phyloP scores from a whole-genome alignment of 2,113 vertebrate species.

The Mobula birostris region DNA sequence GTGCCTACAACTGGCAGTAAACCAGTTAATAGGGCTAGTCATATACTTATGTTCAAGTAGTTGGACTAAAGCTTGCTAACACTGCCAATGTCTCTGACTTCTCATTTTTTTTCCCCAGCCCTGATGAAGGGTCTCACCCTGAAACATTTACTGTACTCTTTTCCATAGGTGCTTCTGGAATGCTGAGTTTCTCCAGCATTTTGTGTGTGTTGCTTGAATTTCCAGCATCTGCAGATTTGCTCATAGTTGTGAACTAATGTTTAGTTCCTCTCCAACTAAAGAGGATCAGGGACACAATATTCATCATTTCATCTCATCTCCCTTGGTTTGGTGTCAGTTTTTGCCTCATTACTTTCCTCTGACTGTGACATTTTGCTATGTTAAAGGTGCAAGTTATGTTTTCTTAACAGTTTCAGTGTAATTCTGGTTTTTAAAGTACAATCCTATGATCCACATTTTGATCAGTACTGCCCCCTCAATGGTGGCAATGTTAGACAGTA shows the following conservation, averaged over 20 bases:
- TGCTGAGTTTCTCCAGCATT: too few relatives aligned
- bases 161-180: too few relatives aligned
- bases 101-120: too few relatives aligned
- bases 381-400: not conserved
- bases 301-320: not conserved
- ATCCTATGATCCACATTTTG: not conserved
- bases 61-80: too few relatives aligned
- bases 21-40: not conserved
- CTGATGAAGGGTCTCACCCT: too few relatives aligned
- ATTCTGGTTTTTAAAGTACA: not conserved
- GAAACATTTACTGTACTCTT: too few relatives aligned
- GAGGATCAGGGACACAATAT: not conserved
- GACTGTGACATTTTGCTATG: too few relatives aligned
- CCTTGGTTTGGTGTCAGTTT: too few relatives aligned
- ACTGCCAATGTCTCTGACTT: too few relatives aligned
- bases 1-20: not conserved
- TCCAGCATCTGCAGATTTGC: too few relatives aligned
- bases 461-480: not conserved
- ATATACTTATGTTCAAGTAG: not conserved
- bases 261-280: not conserved
- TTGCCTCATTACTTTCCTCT: too few relatives aligned
- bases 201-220: too few relatives aligned
- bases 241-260: not conserved
- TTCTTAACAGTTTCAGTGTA: not conserved
- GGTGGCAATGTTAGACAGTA: not conserved